These are phyloP conservation scores for Paraplagusia blochii DNA, from an alignment of 2,113 vertebrate genomes.

Conservation along the genomic window DNA sequence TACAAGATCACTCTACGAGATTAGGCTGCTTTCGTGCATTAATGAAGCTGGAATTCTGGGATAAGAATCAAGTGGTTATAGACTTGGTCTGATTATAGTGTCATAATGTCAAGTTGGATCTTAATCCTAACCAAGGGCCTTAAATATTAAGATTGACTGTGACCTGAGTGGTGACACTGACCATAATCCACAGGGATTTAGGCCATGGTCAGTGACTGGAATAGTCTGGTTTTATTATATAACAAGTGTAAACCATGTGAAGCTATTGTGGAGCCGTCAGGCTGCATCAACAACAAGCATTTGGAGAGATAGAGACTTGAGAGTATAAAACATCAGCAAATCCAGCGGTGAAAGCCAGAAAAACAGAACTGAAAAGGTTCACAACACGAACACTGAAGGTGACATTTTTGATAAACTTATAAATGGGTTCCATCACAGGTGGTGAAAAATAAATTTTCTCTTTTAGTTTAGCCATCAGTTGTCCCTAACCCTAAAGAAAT, in stretches of 20 bases:
- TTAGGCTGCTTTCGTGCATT: conserved; percentile 12
- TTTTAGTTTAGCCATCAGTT: too few relatives aligned
- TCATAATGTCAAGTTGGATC: conserved; percentile 4
- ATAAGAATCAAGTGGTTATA: conserved; percentile 9
- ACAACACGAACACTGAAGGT: too few relatives aligned
- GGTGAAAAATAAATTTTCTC: too few relatives aligned
- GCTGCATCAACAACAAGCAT: too few relatives aligned
- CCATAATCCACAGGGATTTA: conserved; percentile 34
- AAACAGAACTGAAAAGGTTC: too few relatives aligned
- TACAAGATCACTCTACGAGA: conserved; percentile 4
- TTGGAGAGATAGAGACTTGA: too few relatives aligned
- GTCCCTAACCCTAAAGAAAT: too few relatives aligned
- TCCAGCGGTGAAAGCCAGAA: too few relatives aligned
- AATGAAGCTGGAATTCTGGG: conserved; percentile 8
- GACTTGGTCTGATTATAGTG: not conserved
- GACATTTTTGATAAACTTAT: too few relatives aligned
- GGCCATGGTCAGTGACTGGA: conserved; percentile 14
- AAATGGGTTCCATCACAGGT: too few relatives aligned
- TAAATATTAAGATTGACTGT: conserved; percentile 21
- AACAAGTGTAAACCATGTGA: not conserved
- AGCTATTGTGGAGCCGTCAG: conserved; percentile 2
- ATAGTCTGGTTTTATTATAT: not conserved
- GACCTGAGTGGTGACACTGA: conserved; percentile 25
- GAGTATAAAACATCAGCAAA: too few relatives aligned
- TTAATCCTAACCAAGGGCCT: conserved; percentile 16